Evolutionary conservation across 1,140 invertebrate genomes (phyloP).

Genomic region (Gryllus bimaculatus): DNA sequence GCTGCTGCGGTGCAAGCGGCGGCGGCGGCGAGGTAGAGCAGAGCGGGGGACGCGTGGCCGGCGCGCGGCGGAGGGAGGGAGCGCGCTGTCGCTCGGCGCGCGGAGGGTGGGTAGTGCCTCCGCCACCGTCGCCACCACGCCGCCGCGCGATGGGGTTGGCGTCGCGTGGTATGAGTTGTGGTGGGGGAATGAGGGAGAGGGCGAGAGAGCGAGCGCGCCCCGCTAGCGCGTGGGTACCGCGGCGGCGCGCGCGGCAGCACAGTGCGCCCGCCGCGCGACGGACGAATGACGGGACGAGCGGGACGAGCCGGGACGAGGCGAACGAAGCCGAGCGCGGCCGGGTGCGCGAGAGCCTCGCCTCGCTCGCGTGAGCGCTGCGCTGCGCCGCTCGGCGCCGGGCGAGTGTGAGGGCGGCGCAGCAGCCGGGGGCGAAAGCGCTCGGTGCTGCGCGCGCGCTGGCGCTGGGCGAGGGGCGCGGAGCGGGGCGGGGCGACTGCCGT

Average conservation of each 20-base stretch:
- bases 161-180: constrained; percentile 6
- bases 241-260: no score
- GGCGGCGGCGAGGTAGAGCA: no score
- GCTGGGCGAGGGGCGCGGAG: constrained; percentile 6
- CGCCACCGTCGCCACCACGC: constrained; percentile 22
- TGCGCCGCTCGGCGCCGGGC: no score
- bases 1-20: not conserved
- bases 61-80: constrained; percentile 2
- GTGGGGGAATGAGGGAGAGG: constrained; percentile 19
- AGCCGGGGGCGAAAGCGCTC: constrained; percentile 22
- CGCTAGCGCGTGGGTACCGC: not conserved
- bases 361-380: no score
- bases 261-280: not conserved
- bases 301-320: constrained; percentile 19
- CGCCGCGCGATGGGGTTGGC: constrained; percentile 17
- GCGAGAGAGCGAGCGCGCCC: not conserved
- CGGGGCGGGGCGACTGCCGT: not conserved
- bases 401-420: not conserved
- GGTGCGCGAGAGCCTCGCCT: no score
- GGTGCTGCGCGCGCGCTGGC: not conserved
- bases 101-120: constrained; percentile 18
- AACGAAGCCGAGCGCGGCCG: constrained; percentile 21
- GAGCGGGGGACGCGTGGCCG: no score
- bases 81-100: constrained; percentile 15
- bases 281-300: not conserved